Conservation (phyloP, 2,113 vertebrate species). For the Chlorodrepanis virens region DNA sequence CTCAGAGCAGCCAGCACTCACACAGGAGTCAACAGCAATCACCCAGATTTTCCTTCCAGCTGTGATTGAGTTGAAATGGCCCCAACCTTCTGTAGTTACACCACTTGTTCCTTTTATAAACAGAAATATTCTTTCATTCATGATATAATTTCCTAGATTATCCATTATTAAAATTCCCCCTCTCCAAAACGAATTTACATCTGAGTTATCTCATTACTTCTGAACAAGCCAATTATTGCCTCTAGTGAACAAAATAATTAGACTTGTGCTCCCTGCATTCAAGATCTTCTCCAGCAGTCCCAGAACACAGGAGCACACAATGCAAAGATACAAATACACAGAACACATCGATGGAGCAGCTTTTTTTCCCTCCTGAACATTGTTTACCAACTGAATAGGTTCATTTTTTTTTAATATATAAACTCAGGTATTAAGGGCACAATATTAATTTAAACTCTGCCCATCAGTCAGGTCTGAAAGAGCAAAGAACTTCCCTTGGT, state of each 20-base stretch:
- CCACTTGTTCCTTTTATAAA: conserved; percentile 45
- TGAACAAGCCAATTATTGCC: conserved; percentile 70
- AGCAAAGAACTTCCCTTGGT: background rate
- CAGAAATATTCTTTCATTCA: conserved; percentile 56
- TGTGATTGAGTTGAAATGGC: background rate
- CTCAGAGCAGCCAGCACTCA: background rate
- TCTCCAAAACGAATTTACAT: conserved; percentile 74
- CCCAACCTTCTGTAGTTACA: conserved; percentile 39
- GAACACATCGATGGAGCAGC: background rate
- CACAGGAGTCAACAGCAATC: background rate
- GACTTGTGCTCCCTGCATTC: conserved; percentile 19
- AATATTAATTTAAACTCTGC: background rate
- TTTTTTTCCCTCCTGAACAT: background rate
- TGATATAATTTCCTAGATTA: conserved; percentile 68
- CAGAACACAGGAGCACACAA: background rate
- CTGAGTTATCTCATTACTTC: conserved; percentile 73
- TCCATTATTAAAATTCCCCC: conserved; percentile 69
- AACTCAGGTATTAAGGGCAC: fast-evolving
- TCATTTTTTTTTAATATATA: background rate
- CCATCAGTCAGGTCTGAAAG: background rate
- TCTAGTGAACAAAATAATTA: conserved; percentile 68
- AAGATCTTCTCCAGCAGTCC: background rate
- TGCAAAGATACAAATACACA: background rate
- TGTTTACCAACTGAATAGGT: background rate
- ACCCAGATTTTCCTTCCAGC: conserved; percentile 36